Conservation (phyloP, 2,113 vertebrate genomes). For the Brachionichthys hirsutus region DNA sequence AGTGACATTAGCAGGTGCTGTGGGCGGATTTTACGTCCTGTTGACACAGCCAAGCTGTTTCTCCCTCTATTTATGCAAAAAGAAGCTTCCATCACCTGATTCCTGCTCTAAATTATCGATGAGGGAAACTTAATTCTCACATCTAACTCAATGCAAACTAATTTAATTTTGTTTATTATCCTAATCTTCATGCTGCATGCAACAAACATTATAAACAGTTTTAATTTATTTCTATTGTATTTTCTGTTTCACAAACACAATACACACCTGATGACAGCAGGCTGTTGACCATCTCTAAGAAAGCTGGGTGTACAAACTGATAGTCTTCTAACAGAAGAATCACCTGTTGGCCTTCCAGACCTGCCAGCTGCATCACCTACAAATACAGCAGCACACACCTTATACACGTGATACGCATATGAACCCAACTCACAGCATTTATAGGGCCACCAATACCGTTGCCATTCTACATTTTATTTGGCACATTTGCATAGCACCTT, state of each 20-base stretch:
- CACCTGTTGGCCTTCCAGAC: constrained; percentile 90
- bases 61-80: not conserved
- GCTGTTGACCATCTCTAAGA: constrained; percentile 98
- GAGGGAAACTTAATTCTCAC: too few relatives aligned
- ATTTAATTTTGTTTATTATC: too few relatives aligned
- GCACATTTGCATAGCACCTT: not conserved
- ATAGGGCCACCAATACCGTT: too few relatives aligned
- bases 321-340: constrained; percentile 92
- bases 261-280: constrained; percentile 89
- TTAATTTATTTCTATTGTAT: too few relatives aligned
- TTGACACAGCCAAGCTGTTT: too few relatives aligned
- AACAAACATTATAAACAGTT: too few relatives aligned
- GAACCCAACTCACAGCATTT: not conserved
- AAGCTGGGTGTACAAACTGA: constrained; percentile 88
- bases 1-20: not conserved
- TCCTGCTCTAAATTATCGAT: too few relatives aligned
- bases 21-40: too few relatives aligned
- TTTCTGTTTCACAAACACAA: not conserved
- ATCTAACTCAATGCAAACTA: too few relatives aligned
- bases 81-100: too few relatives aligned
- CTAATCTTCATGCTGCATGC: too few relatives aligned
- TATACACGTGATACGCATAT: not conserved
- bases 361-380: constrained; percentile 91
- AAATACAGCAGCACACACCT: not conserved
- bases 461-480: too few relatives aligned